Evolutionary conservation across 1,140 invertebrate genomes (phyloP).

Genomic region (Ips nitidus): DNA sequence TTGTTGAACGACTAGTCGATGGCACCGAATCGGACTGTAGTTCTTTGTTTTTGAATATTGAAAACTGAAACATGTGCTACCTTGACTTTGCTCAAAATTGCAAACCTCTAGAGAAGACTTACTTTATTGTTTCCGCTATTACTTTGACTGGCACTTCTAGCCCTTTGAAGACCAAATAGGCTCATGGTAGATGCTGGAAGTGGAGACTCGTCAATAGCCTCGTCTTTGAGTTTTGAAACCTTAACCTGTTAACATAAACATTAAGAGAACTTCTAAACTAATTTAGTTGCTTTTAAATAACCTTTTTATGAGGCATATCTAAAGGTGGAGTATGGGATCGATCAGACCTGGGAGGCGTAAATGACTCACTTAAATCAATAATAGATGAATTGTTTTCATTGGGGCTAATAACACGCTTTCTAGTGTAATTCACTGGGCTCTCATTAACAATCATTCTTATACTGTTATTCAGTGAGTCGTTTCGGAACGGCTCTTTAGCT

Average conservation of each 20-base stretch:
- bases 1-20: background rate
- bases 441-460: conserved; percentile 38
- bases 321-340: background rate
- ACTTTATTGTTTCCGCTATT: conserved; percentile 10
- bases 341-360: conserved; percentile 1
- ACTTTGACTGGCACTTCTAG: conserved; percentile 18
- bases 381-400: background rate
- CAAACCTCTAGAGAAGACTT: conserved; percentile 5
- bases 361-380: conserved; percentile 11
- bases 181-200: conserved; percentile 28
- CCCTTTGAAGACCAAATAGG: conserved; percentile 31
- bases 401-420: conserved; percentile 5
- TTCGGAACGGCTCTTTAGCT: conserved; percentile 5
- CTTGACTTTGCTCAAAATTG: background rate
- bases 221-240: background rate
- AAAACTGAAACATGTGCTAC: conserved; percentile 31
- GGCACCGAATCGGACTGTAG: background rate
- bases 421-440: conserved; percentile 38
- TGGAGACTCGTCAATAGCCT: conserved; percentile 14
- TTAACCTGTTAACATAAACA: too few relatives aligned
- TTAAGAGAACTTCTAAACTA: too few relatives aligned
- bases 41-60: conserved; percentile 38
- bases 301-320: background rate
- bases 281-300: background rate
- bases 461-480: conserved; percentile 33